Base-by-base conservation (phyloP, 1,140 invertebrate genomes). In the Cyphomyrmex costatus region DNA sequence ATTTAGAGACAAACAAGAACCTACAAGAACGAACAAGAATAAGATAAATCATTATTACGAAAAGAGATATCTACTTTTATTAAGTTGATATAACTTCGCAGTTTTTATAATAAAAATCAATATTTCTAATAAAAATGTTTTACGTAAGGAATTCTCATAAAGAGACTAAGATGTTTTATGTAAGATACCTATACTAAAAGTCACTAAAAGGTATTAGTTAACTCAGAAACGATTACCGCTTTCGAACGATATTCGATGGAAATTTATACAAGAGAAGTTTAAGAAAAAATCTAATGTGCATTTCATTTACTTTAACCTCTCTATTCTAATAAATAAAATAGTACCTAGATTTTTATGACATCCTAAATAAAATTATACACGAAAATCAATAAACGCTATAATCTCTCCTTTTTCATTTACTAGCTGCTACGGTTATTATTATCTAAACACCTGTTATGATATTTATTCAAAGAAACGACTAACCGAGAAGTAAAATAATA, bases 401-500 rank as follows among this genome's bases (percentile, higher is more conserved):
- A 71, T 53, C 19, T 33, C 16, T 27, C 1, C 5, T 3, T 56
- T 6, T 21, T 24, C n/a, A n/a, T n/a, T n/a, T 6, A 56, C 1
- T 19, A 70, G 6, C 6, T 53, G 33, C 27, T 33, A 56, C 6
- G 27, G n/a, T 30, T 74, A 53, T 46, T 65, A n/a, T 65, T 16
- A 60, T 61, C 12, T 27, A 77, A 61, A n/a, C 16, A 10, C 16
- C n/a, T 12, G 6, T 27, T 30, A 12, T 46, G 36, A 51, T n/a
- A 68, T 66, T 78, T 66, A 8, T 12, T 30, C 14, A 33, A 66
- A 33, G 42, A 5, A n/a, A 24, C 16, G 19, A 53, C n/a, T n/a
- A n/a, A 80, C 56, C 30, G 10, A 53, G 10, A 70, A 79, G n/a
- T 46, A 68, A n/a, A n/a, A n/a, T n/a, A n/a, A n/a, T n/a, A n/a